These are phyloP conservation scores for Drosophila nikananu DNA, from an alignment of 1,140 invertebrate genomes.

Conservation along the genomic window DNA sequence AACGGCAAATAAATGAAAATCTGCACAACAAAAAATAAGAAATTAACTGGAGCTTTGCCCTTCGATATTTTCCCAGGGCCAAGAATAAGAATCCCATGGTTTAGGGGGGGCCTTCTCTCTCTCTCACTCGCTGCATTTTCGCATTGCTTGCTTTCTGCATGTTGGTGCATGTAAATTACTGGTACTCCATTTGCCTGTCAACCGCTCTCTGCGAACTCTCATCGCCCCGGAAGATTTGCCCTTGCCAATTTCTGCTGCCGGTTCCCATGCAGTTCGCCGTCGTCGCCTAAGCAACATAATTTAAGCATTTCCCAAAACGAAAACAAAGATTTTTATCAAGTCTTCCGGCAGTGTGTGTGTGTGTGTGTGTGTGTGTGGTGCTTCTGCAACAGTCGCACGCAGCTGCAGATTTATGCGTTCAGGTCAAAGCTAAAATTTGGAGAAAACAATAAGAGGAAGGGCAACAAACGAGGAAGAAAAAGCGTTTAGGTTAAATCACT, in stretches of 20 bases:
- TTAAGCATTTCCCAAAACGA: conserved; percentile 59
- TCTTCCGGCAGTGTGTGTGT: conserved; percentile 41
- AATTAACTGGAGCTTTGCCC: neutral
- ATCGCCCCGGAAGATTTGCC: conserved; percentile 11
- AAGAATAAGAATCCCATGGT: conserved; percentile 1
- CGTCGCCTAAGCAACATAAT: conserved; percentile 51
- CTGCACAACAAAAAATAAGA: neutral
- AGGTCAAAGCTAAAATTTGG: conserved; percentile 40
- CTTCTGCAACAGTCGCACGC: conserved; percentile 58
- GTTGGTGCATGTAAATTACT: conserved; percentile 56
- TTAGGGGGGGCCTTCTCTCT: neutral
- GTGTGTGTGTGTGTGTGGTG: neutral
- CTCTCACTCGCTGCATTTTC: neutral
- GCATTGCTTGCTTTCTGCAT: conserved; percentile 2
- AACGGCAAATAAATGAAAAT: neutral
- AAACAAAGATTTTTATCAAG: conserved; percentile 64
- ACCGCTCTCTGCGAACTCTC: conserved; percentile 15
- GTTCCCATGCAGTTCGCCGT: conserved; percentile 35
- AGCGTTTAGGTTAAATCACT: neutral
- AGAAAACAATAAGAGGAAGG: conserved; percentile 29
- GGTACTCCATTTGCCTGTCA: conserved; percentile 43
- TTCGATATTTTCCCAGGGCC: conserved; percentile 4
- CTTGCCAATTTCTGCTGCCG: conserved; percentile 14
- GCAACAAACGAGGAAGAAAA: conserved; percentile 1
- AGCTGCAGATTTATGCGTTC: conserved; percentile 58